Percentiles rank a stretch among this genome's conserved stretches.
Conservation (phyloP, 2,113 vertebrate genomes). For the Triplophysa siluroides region DNA sequence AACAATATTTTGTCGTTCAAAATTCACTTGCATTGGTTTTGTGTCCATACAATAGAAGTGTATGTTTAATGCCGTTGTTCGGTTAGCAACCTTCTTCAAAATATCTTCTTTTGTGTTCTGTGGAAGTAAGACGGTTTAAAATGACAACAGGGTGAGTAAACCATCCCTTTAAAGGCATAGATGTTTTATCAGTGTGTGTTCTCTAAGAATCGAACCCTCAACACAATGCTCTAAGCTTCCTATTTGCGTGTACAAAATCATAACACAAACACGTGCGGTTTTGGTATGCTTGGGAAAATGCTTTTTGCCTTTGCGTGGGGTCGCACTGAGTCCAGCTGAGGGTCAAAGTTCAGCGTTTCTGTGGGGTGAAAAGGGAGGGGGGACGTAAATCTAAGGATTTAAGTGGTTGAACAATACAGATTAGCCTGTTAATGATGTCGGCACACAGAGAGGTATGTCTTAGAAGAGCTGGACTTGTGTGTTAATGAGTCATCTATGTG, state of each 20-base stretch:
- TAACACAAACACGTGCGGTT: constrained; percentile 32
- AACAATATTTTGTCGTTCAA: too few relatives aligned
- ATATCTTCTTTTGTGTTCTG: too few relatives aligned
- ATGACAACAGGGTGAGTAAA: too few relatives aligned
- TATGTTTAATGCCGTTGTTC: too few relatives aligned
- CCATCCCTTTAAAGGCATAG: too few relatives aligned
- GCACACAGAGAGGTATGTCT: constrained; percentile 27
- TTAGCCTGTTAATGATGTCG: constrained; percentile 54
- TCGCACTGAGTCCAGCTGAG: constrained; percentile 85
- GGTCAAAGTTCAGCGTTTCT: constrained; percentile 85
- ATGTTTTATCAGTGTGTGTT: too few relatives aligned
- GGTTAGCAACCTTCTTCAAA: too few relatives aligned
- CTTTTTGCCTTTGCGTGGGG: constrained; percentile 72
- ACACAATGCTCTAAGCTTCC: too few relatives aligned
- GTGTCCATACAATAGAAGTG: too few relatives aligned
- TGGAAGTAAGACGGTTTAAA: too few relatives aligned
- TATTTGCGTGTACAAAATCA: neutral
- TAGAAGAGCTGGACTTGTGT: constrained; percentile 9
- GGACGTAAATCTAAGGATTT: constrained; percentile 67
- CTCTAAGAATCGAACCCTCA: too few relatives aligned
- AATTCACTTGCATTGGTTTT: too few relatives aligned
- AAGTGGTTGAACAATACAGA: constrained; percentile 62
- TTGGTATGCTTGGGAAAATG: constrained; percentile 62
- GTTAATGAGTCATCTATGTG: constrained; percentile 41
- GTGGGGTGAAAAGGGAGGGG: constrained; percentile 40